These are phyloP conservation scores for Zosterops borbonicus DNA, from an alignment of 2,113 vertebrate genomes.

Conservation along the genomic window DNA sequence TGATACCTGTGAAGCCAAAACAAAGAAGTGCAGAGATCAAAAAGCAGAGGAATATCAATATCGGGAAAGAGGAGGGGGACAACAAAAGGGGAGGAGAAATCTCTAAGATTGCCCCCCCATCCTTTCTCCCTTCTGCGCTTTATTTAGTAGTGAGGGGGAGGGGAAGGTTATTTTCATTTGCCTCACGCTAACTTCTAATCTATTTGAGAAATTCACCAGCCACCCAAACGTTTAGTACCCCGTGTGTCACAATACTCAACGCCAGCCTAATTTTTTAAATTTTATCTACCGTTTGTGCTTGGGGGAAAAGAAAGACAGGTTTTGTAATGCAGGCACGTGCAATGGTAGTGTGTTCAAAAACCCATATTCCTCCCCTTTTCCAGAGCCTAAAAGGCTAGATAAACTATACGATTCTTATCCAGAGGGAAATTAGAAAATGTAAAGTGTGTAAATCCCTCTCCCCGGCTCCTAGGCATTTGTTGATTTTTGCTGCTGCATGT, in stretches of 20 bases:
- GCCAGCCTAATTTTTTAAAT: neutral
- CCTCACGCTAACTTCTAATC: constrained; percentile 30
- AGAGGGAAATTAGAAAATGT: constrained; percentile 16
- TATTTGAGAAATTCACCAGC: neutral
- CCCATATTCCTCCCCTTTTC: neutral
- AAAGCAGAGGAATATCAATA: constrained; percentile 74
- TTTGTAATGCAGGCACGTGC: neutral
- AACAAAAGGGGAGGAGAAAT: neutral
- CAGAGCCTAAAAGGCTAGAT: neutral
- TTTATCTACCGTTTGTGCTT: neutral
- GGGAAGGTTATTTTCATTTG: constrained; percentile 7
- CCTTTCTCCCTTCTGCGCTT: neutral
- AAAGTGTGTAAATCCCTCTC: neutral
- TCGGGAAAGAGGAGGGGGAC: neutral
- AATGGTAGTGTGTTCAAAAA: neutral
- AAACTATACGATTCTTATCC: neutral
- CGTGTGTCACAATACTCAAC: neutral
- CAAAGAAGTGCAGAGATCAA: constrained; percentile 80
- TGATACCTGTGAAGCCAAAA: constrained; percentile 79
- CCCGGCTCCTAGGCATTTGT: neutral
- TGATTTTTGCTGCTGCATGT: neutral
- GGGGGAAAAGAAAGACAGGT: neutral
- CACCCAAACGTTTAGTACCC: neutral
- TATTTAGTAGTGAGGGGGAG: neutral
- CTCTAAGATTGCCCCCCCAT: neutral